Conservation (phyloP, 2,113 vertebrate genomes). For the Mustelus asterias region DNA sequence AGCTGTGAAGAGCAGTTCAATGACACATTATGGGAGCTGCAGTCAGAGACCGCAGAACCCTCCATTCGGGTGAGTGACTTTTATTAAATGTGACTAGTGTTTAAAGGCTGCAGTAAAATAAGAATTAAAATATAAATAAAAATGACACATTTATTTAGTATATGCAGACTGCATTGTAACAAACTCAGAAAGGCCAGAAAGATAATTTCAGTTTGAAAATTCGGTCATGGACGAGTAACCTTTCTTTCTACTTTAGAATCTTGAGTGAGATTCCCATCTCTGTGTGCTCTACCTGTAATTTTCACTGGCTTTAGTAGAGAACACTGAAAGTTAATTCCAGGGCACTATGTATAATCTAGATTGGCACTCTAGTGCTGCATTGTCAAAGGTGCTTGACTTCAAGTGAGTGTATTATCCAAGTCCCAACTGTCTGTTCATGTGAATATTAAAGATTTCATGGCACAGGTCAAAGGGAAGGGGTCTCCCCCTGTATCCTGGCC, state of each 20-base stretch:
- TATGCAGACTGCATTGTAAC: neutral
- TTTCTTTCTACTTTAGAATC: neutral
- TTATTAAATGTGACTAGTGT: neutral
- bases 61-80: neutral
- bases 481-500: neutral
- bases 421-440: neutral
- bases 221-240: neutral
- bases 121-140: constrained; percentile 24
- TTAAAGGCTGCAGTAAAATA: neutral
- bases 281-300: neutral
- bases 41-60: neutral
- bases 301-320: neutral
- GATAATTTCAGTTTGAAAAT: neutral
- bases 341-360: neutral
- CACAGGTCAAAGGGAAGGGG: neutral
- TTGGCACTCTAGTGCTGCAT: neutral
- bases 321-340: neutral
- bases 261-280: neutral
- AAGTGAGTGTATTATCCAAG: neutral
- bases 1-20: neutral
- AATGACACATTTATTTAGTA: neutral
- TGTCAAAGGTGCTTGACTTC: neutral
- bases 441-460: neutral
- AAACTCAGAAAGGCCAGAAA: neutral
- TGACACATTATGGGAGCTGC: constrained; percentile 6